Base-by-base conservation (phyloP, 2,797 vertebrate species). In the Liasis olivaceus region DNA sequence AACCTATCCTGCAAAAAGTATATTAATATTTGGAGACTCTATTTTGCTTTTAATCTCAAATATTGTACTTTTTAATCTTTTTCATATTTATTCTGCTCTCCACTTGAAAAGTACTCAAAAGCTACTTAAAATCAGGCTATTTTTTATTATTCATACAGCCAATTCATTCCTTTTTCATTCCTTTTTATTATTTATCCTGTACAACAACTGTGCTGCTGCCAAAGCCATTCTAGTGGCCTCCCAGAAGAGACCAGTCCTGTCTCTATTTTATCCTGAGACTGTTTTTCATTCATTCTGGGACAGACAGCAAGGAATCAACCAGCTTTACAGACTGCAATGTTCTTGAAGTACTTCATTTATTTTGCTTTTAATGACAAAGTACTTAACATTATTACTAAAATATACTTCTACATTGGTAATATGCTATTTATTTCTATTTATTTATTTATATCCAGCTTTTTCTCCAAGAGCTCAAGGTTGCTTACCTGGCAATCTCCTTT, bases 321-420 rank as follows among this genome's bases (percentile, higher is more conserved):
- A 31, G 36, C n/a, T 42, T 60, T 59, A 59, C 42, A 81, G 36
- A 36, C 15, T 22, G 77, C 12, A 14, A 24, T 31, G 28, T n/a
- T 24, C 86, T 88, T 88, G 85, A 72, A 88, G 58, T 17, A 51
- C 77, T 88, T 77, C 26, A 91, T 88, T 91, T 42, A 9, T 31
- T 47, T 81, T 91, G 42, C 28, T 47, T 88, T 88, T 88, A 88
- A 92, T 92, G 47, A 77, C 85, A 12, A 91, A 26, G 56, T 60
- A 62, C 51, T 87, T 86, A 58, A 42, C 6, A 62, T 72, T 59
- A 56, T n/a, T 85, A 85, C 28, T 54, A 26, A 85, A 64, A 77
- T 91, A 86, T 91, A 86, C 59, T 26, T 87, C 31, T 87, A 87
- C 24, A 58, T 47, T 87, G n/a, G 64, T 47, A 60, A 42, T 36